These are phyloP conservation scores for Drosophila paranaensis DNA, from an alignment of 2,888 invertebrate genomes.

Conservation along the genomic window DNA sequence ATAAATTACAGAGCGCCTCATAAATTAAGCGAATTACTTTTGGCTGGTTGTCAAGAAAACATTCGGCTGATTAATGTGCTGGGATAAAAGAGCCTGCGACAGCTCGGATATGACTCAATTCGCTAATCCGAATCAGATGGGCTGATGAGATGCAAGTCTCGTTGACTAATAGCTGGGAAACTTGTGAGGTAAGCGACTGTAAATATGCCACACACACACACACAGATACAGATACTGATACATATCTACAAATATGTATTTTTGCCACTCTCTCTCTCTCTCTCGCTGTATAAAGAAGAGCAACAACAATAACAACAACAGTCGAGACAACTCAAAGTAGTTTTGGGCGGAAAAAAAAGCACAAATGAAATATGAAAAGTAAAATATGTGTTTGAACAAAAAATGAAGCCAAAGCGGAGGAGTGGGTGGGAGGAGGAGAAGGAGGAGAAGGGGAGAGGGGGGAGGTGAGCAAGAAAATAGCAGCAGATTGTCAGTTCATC, in stretches of 20 bases:
- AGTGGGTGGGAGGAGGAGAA: background rate
- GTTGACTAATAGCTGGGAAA: constrained; percentile 10
- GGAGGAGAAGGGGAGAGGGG: background rate
- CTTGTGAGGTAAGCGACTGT: constrained; percentile 52
- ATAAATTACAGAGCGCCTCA: constrained; percentile 24
- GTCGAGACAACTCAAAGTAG: constrained; percentile 52
- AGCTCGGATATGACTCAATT: constrained; percentile 39
- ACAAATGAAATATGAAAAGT: constrained; percentile 65
- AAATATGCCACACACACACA: constrained; percentile 22
- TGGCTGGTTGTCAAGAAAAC: constrained; percentile 42
- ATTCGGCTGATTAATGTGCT: constrained; percentile 24
- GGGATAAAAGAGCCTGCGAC: constrained; percentile 10
- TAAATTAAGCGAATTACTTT: constrained; percentile 32
- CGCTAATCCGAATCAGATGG: background rate
- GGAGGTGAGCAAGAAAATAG: background rate
- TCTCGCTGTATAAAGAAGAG: constrained; percentile 52
- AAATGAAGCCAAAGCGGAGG: constrained; percentile 15
- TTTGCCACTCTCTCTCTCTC: constrained; percentile 46
- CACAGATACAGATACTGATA: constrained; percentile 12
- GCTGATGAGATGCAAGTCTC: constrained; percentile 1
- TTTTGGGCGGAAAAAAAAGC: constrained; percentile 41
- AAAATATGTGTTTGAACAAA: constrained; percentile 61
- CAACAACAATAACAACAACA: constrained; percentile 28
- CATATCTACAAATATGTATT: constrained; percentile 43
- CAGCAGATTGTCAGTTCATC: constrained; percentile 48